Conservation (phyloP, 1,140 invertebrate genomes). For the Drosophila sulfurigaster region DNA sequence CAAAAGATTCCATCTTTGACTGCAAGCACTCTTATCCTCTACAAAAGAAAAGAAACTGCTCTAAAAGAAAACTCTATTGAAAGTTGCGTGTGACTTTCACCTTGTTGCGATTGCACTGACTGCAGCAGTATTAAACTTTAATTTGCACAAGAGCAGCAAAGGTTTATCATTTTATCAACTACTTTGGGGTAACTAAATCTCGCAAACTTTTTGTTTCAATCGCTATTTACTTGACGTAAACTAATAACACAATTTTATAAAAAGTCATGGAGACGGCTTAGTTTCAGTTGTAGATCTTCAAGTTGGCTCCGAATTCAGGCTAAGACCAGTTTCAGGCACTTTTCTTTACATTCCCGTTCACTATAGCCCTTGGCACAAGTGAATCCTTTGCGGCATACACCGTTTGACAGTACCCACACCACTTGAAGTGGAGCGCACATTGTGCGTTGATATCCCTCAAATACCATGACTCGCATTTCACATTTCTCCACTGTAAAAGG, state of each 20-base stretch:
- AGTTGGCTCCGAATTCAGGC: too few species aligned
- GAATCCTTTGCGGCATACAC: constrained; percentile 21
- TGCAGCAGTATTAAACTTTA: background rate
- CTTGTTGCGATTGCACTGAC: background rate
- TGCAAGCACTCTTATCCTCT: background rate
- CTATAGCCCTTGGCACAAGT: constrained; percentile 34
- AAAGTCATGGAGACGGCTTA: too few species aligned
- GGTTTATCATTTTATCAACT: background rate
- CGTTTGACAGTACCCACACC: background rate
- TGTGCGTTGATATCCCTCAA: background rate
- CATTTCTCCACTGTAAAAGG: constrained; percentile 14
- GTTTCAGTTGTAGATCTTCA: background rate
- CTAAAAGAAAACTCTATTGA: too few species aligned
- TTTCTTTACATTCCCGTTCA: background rate
- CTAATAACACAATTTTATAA: too few species aligned
- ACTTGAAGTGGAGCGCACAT: constrained; percentile 37
- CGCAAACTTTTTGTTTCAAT: background rate
- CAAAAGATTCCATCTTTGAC: background rate
- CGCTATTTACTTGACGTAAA: too few species aligned
- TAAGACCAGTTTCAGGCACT: background rate
- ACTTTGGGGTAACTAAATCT: background rate
- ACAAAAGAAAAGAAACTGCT: background rate
- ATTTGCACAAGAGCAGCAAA: background rate
- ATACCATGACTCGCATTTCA: constrained; percentile 7
- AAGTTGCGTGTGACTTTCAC: too few species aligned